These are phyloP conservation scores for Neodiprion pinetum DNA, from an alignment of 1,140 invertebrate genomes.

Conservation along the genomic window DNA sequence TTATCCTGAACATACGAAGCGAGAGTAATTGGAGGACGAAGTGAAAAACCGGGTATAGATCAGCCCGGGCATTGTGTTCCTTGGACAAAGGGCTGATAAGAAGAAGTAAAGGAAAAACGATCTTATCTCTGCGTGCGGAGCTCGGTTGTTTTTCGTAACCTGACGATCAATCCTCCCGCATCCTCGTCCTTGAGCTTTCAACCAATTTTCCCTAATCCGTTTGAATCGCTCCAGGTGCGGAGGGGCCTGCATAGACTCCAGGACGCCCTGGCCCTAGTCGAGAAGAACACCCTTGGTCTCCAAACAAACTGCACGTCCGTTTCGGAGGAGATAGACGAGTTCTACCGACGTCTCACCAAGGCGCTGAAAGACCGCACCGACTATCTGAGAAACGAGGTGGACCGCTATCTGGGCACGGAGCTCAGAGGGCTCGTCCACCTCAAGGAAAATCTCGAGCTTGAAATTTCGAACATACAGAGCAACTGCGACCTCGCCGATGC, in stretches of 20 bases:
- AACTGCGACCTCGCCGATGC: slow-evolving; percentile 97
- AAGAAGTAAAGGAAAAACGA: too few relatives aligned
- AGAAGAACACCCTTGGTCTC: slow-evolving; percentile 84
- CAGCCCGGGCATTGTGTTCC: neutral
- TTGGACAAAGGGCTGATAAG: neutral
- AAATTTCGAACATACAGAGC: slow-evolving; percentile 90
- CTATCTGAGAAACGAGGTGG: slow-evolving; percentile 85
- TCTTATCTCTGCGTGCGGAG: too few relatives aligned
- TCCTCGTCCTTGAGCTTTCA: neutral
- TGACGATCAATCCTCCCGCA: too few relatives aligned
- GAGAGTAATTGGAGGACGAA: neutral
- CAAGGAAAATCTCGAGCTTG: slow-evolving; percentile 92
- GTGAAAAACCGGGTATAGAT: neutral
- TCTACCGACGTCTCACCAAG: slow-evolving; percentile 86
- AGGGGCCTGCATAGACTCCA: slow-evolving; percentile 85
- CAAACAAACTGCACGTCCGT: slow-evolving; percentile 86
- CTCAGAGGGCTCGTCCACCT: slow-evolving; percentile 81
- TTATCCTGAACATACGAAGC: neutral
- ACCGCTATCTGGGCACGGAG: slow-evolving; percentile 86
- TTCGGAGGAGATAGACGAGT: slow-evolving; percentile 91
- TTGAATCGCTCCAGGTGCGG: slow-evolving; percentile 64
- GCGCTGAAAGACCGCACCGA: slow-evolving; percentile 92
- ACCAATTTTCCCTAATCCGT: neutral
- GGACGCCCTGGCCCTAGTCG: slow-evolving; percentile 82
- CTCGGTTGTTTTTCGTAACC: too few relatives aligned